Evolutionary conservation across 2,888 invertebrate genomes (phyloP), one percentile per base, ranked within the genome.

Genomic region (Azorinus chamasolen): DNA sequence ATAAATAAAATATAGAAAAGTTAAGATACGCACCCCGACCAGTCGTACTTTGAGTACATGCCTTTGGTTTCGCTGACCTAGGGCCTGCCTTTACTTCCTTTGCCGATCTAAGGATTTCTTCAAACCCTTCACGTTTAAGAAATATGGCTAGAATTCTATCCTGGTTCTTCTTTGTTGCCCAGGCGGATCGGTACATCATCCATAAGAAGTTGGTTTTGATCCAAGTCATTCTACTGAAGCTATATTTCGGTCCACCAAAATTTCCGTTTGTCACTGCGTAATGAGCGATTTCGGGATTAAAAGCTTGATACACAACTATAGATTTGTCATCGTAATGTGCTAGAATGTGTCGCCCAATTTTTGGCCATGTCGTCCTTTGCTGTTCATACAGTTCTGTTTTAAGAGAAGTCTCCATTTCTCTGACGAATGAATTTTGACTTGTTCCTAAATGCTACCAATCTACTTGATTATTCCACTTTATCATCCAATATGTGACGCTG

Each of bases 111-210:
- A 89, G 68, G 37, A 88, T 88, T 39, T 80, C 70, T 4, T 88
- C 85, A 64, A 88, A 89, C 8, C 84, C 88, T 3, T 80, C 66
- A 25, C 76, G 61, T n/a, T 57, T 80, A 4, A 89, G 77, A 24
- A 79, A 50, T 10, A 89, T 74, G 4, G 88, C 89, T 5, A 89
- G 53, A 20, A 88, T 85, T 32, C 79, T 62, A 37, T 89, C 86
- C 65, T 89, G 89, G 32, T 77, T 68, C n/a, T 46, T 41, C 62
- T 87, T 87, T 8, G 77, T 73, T 0, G 87, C 88, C 89, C 89
- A 89, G 3, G 86, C 85, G 25, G 85, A 83, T 5, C 89, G 70
- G 59, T 88, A 88, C 89, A 88, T 88, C 89, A 89, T 89, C 89
- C 89, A 89, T 22, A 89, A 77, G 58, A 89, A 89, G 66, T 89